phyloP scores from a whole-genome alignment of 1,140 invertebrate species.

The Drosophila micromelanica region DNA sequence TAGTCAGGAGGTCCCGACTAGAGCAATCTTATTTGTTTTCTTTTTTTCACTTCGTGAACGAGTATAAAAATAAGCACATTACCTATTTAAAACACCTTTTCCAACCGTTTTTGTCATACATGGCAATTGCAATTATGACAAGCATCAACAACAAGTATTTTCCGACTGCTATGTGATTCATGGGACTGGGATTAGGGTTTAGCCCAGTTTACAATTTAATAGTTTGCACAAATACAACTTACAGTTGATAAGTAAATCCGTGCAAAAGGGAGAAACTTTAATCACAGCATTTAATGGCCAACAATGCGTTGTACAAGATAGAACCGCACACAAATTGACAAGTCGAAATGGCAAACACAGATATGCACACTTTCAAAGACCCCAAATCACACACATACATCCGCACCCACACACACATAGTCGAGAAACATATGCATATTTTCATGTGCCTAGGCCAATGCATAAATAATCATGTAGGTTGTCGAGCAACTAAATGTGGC shows the following conservation, averaged over 20 bases:
- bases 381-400: neutral
- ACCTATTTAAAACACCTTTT: neutral
- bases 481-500: slow-evolving; percentile 9
- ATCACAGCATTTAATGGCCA: slow-evolving; percentile 46
- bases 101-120: neutral
- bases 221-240: slow-evolving; percentile 5
- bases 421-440: slow-evolving; percentile 51
- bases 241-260: slow-evolving; percentile 27
- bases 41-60: neutral
- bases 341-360: slow-evolving; percentile 37
- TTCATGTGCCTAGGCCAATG: slow-evolving; percentile 33
- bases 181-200: slow-evolving; percentile 1
- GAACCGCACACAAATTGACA: slow-evolving; percentile 47
- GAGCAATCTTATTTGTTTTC: too few relatives aligned
- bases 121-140: slow-evolving; percentile 10
- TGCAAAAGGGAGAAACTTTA: slow-evolving; percentile 29
- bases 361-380: neutral
- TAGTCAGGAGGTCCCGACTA: too few relatives aligned
- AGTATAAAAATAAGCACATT: neutral
- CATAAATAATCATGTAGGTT: slow-evolving; percentile 50
- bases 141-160: slow-evolving; percentile 9
- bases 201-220: slow-evolving; percentile 16
- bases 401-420: slow-evolving; percentile 32
- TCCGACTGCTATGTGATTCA: slow-evolving; percentile 1
- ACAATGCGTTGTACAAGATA: slow-evolving; percentile 6